phyloP scores from a whole-genome alignment of 2,113 vertebrate species.

The Tretioscincus oriximinensis region DNA sequence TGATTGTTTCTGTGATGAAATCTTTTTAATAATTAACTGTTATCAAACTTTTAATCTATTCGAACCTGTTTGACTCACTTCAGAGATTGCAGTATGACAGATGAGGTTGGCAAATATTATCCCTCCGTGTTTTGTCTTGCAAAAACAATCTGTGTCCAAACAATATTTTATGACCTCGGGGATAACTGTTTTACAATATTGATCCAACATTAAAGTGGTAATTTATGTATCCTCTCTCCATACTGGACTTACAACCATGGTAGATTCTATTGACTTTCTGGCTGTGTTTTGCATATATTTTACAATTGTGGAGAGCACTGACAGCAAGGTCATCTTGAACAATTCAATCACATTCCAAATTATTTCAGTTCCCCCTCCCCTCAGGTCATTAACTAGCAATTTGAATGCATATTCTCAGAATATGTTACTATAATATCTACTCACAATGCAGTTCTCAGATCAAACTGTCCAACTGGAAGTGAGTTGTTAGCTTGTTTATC shows the following conservation, averaged over 20 bases:
- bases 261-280: slow-evolving; percentile 60
- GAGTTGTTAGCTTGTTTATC: neutral
- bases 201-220: slow-evolving; percentile 60
- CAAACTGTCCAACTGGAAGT: neutral
- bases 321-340: slow-evolving; percentile 56
- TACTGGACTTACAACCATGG: slow-evolving; percentile 32
- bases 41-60: neutral
- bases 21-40: neutral
- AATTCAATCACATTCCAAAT: slow-evolving; percentile 11
- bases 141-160: slow-evolving; percentile 43
- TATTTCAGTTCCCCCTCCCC: neutral
- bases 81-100: neutral
- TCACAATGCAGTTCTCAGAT: neutral
- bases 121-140: neutral
- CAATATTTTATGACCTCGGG: slow-evolving; percentile 51
- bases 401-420: slow-evolving; percentile 18
- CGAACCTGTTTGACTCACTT: neutral
- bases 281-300: slow-evolving; percentile 42
- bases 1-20: too few species aligned
- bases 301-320: slow-evolving; percentile 38
- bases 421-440: too few species aligned
- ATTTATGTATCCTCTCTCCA: slow-evolving; percentile 48
- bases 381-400: slow-evolving; percentile 32
- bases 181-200: slow-evolving; percentile 41
- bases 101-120: neutral